A percentile compares a stretch with the other conserved stretches of the same genome.
phyloP scores from a whole-genome alignment of 2,113 vertebrate genomes.

The Mormoops blainvillei region DNA sequence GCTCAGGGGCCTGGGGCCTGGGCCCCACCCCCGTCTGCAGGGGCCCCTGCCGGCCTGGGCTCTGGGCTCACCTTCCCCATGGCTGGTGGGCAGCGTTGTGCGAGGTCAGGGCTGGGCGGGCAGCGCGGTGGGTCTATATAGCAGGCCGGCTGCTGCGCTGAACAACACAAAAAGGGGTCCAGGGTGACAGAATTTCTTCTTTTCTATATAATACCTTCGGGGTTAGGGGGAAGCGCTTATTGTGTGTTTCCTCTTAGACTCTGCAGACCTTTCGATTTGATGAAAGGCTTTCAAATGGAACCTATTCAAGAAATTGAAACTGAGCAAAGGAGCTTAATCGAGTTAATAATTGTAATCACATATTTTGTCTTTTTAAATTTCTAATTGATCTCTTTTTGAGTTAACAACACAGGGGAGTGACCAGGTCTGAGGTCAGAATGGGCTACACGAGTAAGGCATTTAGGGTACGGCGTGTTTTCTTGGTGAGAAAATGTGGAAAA shows the following conservation, averaged over 20 bases:
- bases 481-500: background rate
- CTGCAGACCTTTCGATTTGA: background rate
- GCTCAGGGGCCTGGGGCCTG: background rate
- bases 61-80: background rate
- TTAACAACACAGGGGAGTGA: background rate
- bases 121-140: background rate
- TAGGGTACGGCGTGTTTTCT: background rate
- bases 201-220: background rate
- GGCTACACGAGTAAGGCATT: background rate
- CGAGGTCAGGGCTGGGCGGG: background rate
- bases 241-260: background rate
- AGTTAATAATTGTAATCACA: background rate
- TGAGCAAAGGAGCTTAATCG: background rate
- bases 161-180: constrained; percentile 29
- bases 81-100: background rate
- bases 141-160: constrained; percentile 24
- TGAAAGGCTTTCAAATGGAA: background rate
- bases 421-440: background rate
- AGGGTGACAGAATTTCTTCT: background rate
- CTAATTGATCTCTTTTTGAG: background rate
- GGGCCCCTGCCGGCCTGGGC: background rate
- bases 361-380: background rate
- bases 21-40: background rate
- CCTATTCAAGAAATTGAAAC: background rate
- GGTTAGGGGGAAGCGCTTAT: background rate